A percentile compares a stretch with the other conserved stretches of the same genome.
These are phyloP conservation scores for Melanotaenia boesemani DNA, from an alignment of 2,797 vertebrate genomes.

Conservation along the genomic window DNA sequence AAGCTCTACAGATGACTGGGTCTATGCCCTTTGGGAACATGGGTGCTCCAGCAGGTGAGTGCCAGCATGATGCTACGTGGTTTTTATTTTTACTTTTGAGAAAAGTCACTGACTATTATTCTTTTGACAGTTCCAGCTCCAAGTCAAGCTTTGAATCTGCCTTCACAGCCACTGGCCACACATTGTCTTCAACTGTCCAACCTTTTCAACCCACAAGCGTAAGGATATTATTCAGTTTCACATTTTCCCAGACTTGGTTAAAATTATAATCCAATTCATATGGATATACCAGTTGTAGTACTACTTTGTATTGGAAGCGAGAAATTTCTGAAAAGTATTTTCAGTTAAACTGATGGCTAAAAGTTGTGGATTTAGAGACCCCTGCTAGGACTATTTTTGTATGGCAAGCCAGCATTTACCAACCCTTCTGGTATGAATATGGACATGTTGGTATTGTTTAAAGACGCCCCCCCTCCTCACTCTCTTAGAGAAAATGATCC, in stretches of 20 bases:
- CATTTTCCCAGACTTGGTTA: neutral
- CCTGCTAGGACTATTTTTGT: no score
- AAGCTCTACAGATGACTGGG: conserved; percentile 97
- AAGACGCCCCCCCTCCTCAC: no score
- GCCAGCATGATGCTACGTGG: neutral
- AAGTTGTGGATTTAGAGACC: no score
- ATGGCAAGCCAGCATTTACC: no score
- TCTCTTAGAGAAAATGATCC: conserved; percentile 82
- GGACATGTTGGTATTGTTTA: no score
- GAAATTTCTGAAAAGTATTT: neutral
- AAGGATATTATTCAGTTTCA: conserved; percentile 67
- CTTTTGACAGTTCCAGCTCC: conserved; percentile 71
- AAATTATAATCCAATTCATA: neutral
- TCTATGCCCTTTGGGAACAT: conserved; percentile 94
- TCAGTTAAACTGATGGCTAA: no score
- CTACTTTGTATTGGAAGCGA: neutral
- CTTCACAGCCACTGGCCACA: conserved; percentile 94
- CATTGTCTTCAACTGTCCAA: conserved; percentile 99
- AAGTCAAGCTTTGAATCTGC: conserved; percentile 85
- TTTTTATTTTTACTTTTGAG: neutral
- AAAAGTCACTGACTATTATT: neutral
- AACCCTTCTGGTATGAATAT: neutral
- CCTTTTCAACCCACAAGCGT: conserved; percentile 99
- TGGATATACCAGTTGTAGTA: no score
- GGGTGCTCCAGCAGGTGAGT: conserved; percentile 80